Percentiles rank a stretch among this genome's conserved stretches.
These are phyloP conservation scores for Polyommatus icarus DNA, from an alignment of 2,888 invertebrate genomes.

Conservation along the genomic window DNA sequence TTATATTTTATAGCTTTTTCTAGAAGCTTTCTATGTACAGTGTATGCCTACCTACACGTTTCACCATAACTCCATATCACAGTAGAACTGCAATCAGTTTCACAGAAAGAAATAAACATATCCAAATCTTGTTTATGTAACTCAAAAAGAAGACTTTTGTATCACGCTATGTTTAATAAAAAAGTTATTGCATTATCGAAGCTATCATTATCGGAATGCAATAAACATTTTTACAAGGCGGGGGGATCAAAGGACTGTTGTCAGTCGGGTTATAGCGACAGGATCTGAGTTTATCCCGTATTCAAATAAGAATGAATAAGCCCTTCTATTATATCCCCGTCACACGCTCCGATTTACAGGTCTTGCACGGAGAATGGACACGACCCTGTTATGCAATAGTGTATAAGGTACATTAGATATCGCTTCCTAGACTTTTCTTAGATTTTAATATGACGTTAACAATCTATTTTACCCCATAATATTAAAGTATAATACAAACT, in stretches of 20 bases:
- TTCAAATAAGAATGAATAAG: slow-evolving; percentile 15
- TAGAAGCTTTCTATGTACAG: too few relatives aligned
- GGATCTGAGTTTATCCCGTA: slow-evolving; percentile 4
- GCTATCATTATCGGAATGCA: slow-evolving; percentile 35
- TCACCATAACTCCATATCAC: too few relatives aligned
- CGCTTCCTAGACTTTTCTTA: neutral
- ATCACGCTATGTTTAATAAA: slow-evolving; percentile 2
- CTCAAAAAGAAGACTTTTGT: neutral
- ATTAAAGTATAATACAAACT: too few relatives aligned
- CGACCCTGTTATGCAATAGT: neutral
- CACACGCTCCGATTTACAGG: neutral
- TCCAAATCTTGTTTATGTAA: neutral
- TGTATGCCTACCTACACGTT: too few relatives aligned
- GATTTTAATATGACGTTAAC: neutral
- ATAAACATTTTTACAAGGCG: slow-evolving; percentile 36
- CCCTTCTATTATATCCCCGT: neutral
- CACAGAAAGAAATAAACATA: neutral
- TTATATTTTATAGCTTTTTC: too few relatives aligned
- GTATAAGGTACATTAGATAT: neutral
- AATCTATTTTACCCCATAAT: neutral
- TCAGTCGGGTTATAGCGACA: slow-evolving; percentile 36
- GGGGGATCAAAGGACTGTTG: slow-evolving; percentile 27
- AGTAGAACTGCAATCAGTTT: too few relatives aligned
- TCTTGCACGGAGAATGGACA: neutral
- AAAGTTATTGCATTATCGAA: slow-evolving; percentile 8